These are phyloP conservation scores for Leucoraja erinaceus DNA, from an alignment of 2,113 vertebrate genomes.

Conservation along the genomic window DNA sequence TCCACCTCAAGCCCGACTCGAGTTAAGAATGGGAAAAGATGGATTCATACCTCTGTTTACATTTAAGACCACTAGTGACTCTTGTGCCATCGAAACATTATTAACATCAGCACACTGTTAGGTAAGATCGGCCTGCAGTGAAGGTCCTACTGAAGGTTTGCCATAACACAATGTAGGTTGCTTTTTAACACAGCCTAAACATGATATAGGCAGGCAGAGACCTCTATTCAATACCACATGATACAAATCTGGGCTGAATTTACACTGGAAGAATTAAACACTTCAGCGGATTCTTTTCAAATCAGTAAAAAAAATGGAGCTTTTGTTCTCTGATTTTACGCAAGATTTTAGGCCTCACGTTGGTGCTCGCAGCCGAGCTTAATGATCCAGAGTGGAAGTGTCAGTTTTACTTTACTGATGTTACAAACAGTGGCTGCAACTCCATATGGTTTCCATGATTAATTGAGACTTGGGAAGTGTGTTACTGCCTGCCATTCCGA, in stretches of 20 bases:
- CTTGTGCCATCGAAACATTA: background rate
- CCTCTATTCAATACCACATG: background rate
- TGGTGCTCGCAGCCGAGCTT: background rate
- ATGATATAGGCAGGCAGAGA: background rate
- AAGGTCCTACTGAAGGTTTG: background rate
- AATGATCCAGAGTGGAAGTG: constrained; percentile 16
- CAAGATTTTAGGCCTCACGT: background rate
- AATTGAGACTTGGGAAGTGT: constrained; percentile 37
- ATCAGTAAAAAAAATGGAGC: background rate
- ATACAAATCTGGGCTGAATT: background rate
- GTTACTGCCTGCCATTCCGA: constrained; percentile 32
- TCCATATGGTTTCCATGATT: constrained; percentile 36
- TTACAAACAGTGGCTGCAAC: constrained; percentile 18
- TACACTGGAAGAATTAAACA: background rate
- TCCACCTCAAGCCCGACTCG: background rate
- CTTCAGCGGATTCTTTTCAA: background rate
- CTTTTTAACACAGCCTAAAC: background rate
- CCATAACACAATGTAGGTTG: background rate
- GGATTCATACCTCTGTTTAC: background rate
- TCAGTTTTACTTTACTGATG: constrained; percentile 33
- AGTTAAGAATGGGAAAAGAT: background rate
- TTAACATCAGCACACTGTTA: background rate
- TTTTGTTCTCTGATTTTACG: constrained; percentile 7
- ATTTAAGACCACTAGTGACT: background rate
- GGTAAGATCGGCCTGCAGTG: background rate